Conservation (phyloP, 2,113 vertebrate genomes). For the Sinocyclocheilus anshuiensis region DNA sequence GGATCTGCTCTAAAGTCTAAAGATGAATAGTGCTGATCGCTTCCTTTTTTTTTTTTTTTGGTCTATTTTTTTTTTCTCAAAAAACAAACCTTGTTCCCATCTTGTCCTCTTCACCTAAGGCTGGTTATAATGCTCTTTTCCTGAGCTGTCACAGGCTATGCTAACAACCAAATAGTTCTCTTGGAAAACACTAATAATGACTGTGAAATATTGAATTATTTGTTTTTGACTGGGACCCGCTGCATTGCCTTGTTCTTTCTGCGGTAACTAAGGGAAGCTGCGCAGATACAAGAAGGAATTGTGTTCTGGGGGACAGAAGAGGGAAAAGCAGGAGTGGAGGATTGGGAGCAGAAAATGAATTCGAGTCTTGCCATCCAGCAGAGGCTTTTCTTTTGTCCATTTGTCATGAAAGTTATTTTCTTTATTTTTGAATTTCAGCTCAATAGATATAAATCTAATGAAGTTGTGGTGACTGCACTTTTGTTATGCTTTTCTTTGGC, state of each 20-base stretch:
- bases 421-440: not conserved
- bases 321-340: slow-evolving; percentile 38
- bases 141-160: slow-evolving; percentile 69
- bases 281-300: slow-evolving; percentile 77
- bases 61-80: not conserved
- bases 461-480: not conserved
- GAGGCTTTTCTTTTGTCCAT: not conserved
- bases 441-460: not conserved
- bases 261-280: slow-evolving; percentile 76
- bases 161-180: slow-evolving; percentile 71
- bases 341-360: slow-evolving; percentile 69
- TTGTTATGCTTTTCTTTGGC: not conserved
- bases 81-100: no score
- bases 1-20: no score
- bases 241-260: slow-evolving; percentile 66
- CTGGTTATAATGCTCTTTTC: slow-evolving; percentile 53
- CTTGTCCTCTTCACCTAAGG: not conserved
- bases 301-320: slow-evolving; percentile 66
- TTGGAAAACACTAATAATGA: slow-evolving; percentile 78
- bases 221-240: slow-evolving; percentile 72
- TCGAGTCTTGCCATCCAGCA: slow-evolving; percentile 7
- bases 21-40: not conserved
- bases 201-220: slow-evolving; percentile 78
- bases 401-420: not conserved
- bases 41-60: not conserved